These are phyloP conservation scores for Phoebastria nigripes DNA, from an alignment of 2,797 vertebrate genomes.

Conservation along the genomic window DNA sequence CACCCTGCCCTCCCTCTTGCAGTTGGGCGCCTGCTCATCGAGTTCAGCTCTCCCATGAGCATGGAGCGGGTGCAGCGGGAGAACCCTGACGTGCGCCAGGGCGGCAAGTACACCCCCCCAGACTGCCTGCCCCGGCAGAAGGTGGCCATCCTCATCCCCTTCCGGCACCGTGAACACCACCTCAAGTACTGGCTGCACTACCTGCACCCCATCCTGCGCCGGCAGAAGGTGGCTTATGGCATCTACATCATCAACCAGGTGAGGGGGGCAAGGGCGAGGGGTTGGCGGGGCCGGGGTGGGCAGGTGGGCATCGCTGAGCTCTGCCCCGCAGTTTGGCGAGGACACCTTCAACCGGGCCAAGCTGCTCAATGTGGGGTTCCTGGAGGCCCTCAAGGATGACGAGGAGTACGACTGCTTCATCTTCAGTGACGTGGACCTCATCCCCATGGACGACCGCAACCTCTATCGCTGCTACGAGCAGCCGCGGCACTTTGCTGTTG, in stretches of 20 bases:
- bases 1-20: constrained; percentile 41
- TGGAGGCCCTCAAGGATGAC: constrained; percentile 88
- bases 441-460: constrained; percentile 98
- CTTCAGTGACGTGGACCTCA: constrained; percentile 96
- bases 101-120: constrained; percentile 87
- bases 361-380: constrained; percentile 93
- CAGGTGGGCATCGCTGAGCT: neutral
- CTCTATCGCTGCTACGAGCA: constrained; percentile 98
- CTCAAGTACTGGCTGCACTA: constrained; percentile 99
- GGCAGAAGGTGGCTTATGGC: constrained; percentile 93
- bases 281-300: accelerated
- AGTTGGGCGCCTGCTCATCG: constrained; percentile 96
- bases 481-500: constrained; percentile 95
- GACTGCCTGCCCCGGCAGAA: constrained; percentile 92
- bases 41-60: constrained; percentile 96
- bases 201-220: constrained; percentile 93
- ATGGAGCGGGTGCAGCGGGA: constrained; percentile 96
- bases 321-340: constrained; percentile 84
- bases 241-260: constrained; percentile 99
- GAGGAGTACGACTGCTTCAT: constrained; percentile 97
- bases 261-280: neutral
- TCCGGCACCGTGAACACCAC: constrained; percentile 94
- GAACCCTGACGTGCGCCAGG: constrained; percentile 92
- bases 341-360: constrained; percentile 97
- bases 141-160: constrained; percentile 98